Conservation (phyloP, 1,140 invertebrate genomes). For the Drosophila auraria region DNA sequence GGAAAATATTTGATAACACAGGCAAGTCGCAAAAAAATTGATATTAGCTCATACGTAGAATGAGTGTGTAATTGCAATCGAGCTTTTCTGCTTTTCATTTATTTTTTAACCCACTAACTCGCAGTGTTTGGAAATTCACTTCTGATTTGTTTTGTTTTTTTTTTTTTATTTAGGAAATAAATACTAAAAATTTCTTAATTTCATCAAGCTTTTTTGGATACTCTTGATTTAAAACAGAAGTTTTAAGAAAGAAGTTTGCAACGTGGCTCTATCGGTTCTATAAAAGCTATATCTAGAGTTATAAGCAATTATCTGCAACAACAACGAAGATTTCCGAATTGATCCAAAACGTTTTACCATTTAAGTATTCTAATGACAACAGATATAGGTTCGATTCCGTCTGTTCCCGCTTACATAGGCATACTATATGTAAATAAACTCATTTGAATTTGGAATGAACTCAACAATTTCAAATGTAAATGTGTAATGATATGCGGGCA, state of each 20-base stretch:
- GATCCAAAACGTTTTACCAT: neutral
- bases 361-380: neutral
- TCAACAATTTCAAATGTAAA: neutral
- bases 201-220: neutral
- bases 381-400: neutral
- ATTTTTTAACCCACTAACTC: constrained; percentile 12
- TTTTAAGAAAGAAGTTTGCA: neutral
- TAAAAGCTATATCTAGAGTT: neutral
- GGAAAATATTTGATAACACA: constrained; percentile 52
- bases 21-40: constrained; percentile 36
- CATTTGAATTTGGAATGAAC: neutral
- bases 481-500: neutral
- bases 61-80: constrained; percentile 34
- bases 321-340: too few relatives aligned
- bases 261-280: neutral
- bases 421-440: too few relatives aligned
- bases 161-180: neutral
- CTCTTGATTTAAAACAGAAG: too few relatives aligned
- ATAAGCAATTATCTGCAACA: neutral
- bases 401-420: too few relatives aligned
- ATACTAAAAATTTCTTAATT: neutral
- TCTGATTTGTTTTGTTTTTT: neutral
- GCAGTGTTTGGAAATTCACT: neutral
- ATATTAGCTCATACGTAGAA: constrained; percentile 58
- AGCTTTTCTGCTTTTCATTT: constrained; percentile 3